A percentile compares a stretch with the other conserved stretches of the same genome.
phyloP scores from a whole-genome alignment of 2,113 vertebrate genomes.

The Abramis brama region DNA sequence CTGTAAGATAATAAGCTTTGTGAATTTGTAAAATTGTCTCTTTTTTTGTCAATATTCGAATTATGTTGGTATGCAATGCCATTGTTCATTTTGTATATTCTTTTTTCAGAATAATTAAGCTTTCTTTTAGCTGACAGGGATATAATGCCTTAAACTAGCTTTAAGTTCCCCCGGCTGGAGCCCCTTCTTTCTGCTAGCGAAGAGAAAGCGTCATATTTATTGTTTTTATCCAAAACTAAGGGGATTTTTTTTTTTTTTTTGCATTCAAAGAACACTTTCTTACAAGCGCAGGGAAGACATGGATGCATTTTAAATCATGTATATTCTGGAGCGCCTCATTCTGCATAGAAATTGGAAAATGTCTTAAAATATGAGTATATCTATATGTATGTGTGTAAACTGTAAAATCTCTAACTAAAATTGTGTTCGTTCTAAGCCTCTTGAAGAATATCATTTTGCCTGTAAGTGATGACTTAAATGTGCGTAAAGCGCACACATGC shows the following conservation, averaged over 20 bases:
- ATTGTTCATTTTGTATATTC: slow-evolving; percentile 84
- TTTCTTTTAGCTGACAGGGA: slow-evolving; percentile 90
- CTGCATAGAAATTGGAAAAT: slow-evolving; percentile 47
- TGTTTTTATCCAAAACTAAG: slow-evolving; percentile 65
- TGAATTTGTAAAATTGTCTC: slow-evolving; percentile 89
- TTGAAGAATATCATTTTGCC: slow-evolving; percentile 55
- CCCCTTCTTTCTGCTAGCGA: slow-evolving; percentile 69
- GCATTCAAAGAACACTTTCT: slow-evolving; percentile 44
- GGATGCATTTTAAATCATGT: slow-evolving; percentile 32
- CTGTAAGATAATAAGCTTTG: slow-evolving; percentile 87
- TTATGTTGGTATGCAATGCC: slow-evolving; percentile 71
- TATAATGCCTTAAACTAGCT: slow-evolving; percentile 90
- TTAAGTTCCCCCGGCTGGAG: slow-evolving; percentile 74
- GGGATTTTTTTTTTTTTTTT: slow-evolving; percentile 50
- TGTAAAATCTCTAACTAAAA: slow-evolving; percentile 75
- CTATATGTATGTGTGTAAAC: slow-evolving; percentile 68
- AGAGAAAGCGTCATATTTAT: slow-evolving; percentile 77
- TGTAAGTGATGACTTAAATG: slow-evolving; percentile 60
- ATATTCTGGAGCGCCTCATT: slow-evolving; percentile 42
- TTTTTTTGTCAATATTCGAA: slow-evolving; percentile 68
- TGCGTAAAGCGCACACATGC: slow-evolving; percentile 52
- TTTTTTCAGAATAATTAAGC: slow-evolving; percentile 85
- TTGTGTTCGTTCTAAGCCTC: slow-evolving; percentile 51
- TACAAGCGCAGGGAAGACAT: slow-evolving; percentile 48
- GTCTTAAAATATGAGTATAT: slow-evolving; percentile 69